Evolutionary conservation across 2,888 invertebrate genomes (phyloP), one percentile per base, ranked within the genome.

Genomic region (Ferrisia virgata): DNA sequence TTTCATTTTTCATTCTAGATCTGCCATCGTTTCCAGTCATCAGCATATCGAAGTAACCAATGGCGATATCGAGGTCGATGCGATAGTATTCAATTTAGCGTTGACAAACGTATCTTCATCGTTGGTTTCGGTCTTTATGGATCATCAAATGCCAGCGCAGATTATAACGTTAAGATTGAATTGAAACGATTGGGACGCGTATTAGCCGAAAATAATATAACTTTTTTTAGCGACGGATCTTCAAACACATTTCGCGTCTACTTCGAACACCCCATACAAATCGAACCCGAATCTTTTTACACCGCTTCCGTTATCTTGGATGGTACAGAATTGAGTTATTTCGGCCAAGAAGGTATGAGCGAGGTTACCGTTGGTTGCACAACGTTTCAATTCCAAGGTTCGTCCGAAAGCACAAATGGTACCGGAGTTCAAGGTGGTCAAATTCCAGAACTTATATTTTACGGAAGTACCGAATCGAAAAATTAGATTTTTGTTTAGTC

Each of bases 401-500:
- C 97, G 82, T 96, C 96, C 6, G 98, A 98, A 88, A 97, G 97
- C 90, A 98, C 98, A 84, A 98, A 98, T 88, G 98, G 98, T 79
- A 98, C 98, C 0, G 97, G 97, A 9, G 97, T 98, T 4, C 97
- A 98, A 89, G 98, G 98, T 78, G 98, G 98, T 64, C 98, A 98
- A 89, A 98, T 98, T 88, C 98, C 98, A 2, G 98, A 98, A 90
- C 91, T 98, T 85, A 96, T 98, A 87, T 98, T 97, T 89, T 98
- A 97, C 88, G 96, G 96, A 47, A 96, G 96, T 6, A 84, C 87
- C 31, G 86, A 81, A 47, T 25, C 15, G n/a, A 72, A 72, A 18
- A 25, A n/a, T 33, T 64, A 72, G 33, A 72, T n/a, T 15, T 1
- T 31, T 72, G 11, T 0, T 11, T 2, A 72, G 15, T 2, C 11